These are phyloP conservation scores for Phenganax stokvisi DNA, from an alignment of 92 coral and sea anemone genomes.

Conservation along the genomic window DNA sequence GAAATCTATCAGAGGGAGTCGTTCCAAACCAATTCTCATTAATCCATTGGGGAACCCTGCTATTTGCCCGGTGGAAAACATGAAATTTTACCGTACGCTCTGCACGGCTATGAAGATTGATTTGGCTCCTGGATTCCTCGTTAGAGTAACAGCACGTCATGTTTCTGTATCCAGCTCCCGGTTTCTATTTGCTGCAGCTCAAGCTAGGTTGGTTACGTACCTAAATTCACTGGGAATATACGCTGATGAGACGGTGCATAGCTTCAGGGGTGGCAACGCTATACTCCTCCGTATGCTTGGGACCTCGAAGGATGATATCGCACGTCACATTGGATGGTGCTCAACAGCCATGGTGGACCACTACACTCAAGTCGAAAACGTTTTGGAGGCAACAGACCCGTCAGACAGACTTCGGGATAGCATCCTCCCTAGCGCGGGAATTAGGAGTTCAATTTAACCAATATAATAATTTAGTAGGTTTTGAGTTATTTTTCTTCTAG, in stretches of 20 bases:
- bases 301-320: conserved; percentile 50
- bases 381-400: conserved; percentile 13
- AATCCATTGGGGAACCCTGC: conserved; percentile 47
- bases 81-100: conserved; percentile 33
- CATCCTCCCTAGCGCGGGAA: neutral
- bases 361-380: conserved; percentile 40
- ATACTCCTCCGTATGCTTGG: conserved; percentile 55
- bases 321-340: conserved; percentile 45
- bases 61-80: conserved; percentile 54
- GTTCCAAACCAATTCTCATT: conserved; percentile 41
- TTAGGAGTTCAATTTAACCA: neutral
- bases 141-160: neutral
- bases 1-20: conserved; percentile 46
- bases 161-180: conserved; percentile 15
- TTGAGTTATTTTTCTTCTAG: neutral
- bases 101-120: conserved; percentile 38
- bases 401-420: neutral
- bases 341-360: conserved; percentile 54
- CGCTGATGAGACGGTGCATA: conserved; percentile 46
- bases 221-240: conserved; percentile 35
- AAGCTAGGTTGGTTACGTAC: conserved; percentile 40
- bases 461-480: neutral
- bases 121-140: conserved; percentile 41
- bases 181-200: conserved; percentile 43
- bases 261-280: conserved; percentile 51